Base-by-base conservation (phyloP, 2,888 invertebrate genomes). In the Leptopilina syphax region DNA sequence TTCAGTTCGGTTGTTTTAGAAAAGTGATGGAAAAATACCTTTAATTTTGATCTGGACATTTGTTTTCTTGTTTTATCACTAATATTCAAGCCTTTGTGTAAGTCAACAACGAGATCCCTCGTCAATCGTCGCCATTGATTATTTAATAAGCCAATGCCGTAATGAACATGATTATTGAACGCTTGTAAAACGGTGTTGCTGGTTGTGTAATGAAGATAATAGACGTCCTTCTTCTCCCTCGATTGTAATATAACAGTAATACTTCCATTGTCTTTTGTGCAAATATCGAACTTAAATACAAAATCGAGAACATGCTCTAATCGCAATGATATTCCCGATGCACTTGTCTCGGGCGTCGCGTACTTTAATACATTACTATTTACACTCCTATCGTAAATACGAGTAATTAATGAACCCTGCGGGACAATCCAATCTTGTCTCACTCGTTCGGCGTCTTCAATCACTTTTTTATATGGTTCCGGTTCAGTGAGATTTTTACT, bases 401-500 rank as follows among this genome's bases (percentile, higher is more conserved):
- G 93, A 7, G 93, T 93, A 86, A 96, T 92, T 41, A 93, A 93
- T 24, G 96, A 95, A 77, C 95, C 95, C 85, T 94, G 94, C n/a
- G 96, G 96, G 3, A 95, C 94, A 2, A 93, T 93, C 98, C 98
- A 98, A 76, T 94, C 94, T 77, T 94, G 95, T 80, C 94, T 92
- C 87, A 94, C 92, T 83, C 93, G 93, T 85, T 96, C 95, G 0
- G 95, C 96, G 90, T 98, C 96, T 87, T 97, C 98, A 9, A 98
- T 91, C 1, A 94, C 91, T 86, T 94, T 95, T 82, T 95, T 93
- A 73, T 95, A 94, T 0, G 98, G 97, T 85, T 96, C 95, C 0
- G 96, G 95, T 87, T 98, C 98, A 0, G 96, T 96, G 13, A 98
- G 92, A 92, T 97, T 97, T 92, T 99, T 98, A 92, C 98, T 98